Conservation (phyloP, 2,888 invertebrate genomes). For the Callosobruchus maculatus region DNA sequence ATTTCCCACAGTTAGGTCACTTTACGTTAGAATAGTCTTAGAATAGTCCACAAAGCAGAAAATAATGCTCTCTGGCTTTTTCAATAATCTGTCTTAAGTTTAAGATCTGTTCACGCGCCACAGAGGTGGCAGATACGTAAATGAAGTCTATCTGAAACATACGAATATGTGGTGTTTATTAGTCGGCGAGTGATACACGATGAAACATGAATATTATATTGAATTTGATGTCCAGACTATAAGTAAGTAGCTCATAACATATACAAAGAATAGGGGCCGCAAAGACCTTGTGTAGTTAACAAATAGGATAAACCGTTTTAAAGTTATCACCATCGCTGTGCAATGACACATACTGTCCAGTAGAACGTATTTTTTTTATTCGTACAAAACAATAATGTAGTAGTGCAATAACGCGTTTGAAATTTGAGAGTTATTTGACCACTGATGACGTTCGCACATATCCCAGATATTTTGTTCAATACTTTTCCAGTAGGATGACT, state of each 20-base stretch:
- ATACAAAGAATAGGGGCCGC: slow-evolving; percentile 45
- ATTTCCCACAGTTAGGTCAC: too few species aligned
- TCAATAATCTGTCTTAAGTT: too few species aligned
- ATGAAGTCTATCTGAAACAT: too few species aligned
- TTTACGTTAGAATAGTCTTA: too few species aligned
- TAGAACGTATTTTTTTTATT: slow-evolving; percentile 23
- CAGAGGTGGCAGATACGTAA: too few species aligned
- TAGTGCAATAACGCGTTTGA: background rate
- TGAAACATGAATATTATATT: background rate
- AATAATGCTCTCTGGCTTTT: too few species aligned
- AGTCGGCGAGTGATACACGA: too few species aligned
- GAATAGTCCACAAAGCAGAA: too few species aligned
- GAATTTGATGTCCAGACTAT: slow-evolving; percentile 19
- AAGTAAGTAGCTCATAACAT: slow-evolving; percentile 39
- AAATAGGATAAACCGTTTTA: slow-evolving; percentile 46
- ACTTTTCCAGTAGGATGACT: background rate
- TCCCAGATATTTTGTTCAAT: background rate
- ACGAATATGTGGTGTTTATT: too few species aligned
- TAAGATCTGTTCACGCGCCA: too few species aligned
- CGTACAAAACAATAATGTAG: slow-evolving; percentile 8
- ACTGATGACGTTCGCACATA: background rate
- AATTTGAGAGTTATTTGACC: background rate
- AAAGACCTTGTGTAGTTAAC: slow-evolving; percentile 46
- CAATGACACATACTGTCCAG: slow-evolving; percentile 38
- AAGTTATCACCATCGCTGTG: slow-evolving; percentile 43